A percentile compares a stretch with the other conserved stretches of the same genome.
Conservation (phyloP, 2,113 vertebrate species). For the Salvelinus alpinus region DNA sequence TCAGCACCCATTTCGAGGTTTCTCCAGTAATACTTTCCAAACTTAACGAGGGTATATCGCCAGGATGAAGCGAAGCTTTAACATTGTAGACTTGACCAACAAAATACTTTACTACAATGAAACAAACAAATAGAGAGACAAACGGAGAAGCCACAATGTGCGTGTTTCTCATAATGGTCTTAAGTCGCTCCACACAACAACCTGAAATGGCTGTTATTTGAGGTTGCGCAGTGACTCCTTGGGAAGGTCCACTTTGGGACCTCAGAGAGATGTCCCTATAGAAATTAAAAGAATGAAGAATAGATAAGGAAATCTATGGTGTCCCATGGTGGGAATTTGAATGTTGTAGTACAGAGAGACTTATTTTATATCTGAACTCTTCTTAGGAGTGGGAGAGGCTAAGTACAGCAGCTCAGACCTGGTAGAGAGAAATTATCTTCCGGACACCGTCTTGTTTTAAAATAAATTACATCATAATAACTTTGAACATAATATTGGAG, state of each 20-base stretch:
- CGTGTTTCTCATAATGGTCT: neutral
- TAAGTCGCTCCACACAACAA: neutral
- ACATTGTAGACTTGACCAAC: too few species aligned
- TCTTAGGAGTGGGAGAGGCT: constrained; percentile 28
- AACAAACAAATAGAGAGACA: neutral
- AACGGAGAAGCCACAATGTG: neutral
- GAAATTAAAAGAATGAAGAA: neutral
- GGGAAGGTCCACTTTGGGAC: neutral
- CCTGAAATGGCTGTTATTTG: neutral
- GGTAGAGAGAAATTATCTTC: neutral
- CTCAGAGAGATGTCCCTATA: neutral
- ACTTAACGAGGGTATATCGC: constrained; percentile 55
- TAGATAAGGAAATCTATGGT: neutral
- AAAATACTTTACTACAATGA: neutral
- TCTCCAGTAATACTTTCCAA: constrained; percentile 17
- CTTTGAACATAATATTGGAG: constrained; percentile 7
- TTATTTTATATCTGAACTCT: constrained; percentile 19
- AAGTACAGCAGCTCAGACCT: constrained; percentile 41
- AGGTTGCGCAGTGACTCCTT: neutral
- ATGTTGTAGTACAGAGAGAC: constrained; percentile 47
- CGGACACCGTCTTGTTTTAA: constrained; percentile 58
- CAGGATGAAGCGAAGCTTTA: constrained; percentile 17
- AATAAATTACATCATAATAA: neutral
- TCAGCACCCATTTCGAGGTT: constrained; percentile 64
- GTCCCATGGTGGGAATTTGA: constrained; percentile 4